Conservation (phyloP, 30 jellyfish, hydroid and myxozoan species). For the Pelagia noctiluca region DNA sequence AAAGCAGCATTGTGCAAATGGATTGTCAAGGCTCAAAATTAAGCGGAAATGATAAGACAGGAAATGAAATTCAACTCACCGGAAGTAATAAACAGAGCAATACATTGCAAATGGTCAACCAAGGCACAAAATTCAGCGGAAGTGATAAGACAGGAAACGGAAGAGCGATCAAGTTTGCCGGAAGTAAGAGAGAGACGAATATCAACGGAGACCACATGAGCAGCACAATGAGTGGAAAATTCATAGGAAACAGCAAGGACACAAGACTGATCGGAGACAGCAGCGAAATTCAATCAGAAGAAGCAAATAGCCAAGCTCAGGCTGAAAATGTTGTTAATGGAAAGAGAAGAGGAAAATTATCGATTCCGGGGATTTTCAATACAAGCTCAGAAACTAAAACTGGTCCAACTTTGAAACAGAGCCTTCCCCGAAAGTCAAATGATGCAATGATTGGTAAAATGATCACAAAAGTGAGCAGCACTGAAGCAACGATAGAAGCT, state of each 20-base stretch:
- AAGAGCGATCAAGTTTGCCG: not conserved
- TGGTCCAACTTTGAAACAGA: too few relatives aligned
- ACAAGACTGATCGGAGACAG: not conserved
- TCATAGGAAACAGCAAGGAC: not conserved
- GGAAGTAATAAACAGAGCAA: not conserved
- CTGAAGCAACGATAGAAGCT: not conserved
- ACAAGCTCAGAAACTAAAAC: too few relatives aligned
- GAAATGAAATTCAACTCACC: not conserved
- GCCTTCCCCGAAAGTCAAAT: not conserved
- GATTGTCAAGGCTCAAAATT: not conserved
- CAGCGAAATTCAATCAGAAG: not conserved
- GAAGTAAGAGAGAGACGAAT: not conserved
- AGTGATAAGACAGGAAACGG: too few relatives aligned
- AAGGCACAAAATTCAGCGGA: not conserved
- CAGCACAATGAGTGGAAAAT: not conserved
- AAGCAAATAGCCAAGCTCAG: not conserved
- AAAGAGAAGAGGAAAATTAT: slow-evolving; percentile 1
- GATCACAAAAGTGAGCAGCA: not conserved
- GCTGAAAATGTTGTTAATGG: not conserved
- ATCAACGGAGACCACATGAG: not conserved
- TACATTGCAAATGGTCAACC: not conserved
- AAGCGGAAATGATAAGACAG: not conserved
- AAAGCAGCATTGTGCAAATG: not conserved
- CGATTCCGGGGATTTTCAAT: slow-evolving; percentile 6
- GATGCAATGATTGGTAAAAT: not conserved